Base-by-base conservation (phyloP, 2,113 vertebrate genomes). In the Lonchura striata region DNA sequence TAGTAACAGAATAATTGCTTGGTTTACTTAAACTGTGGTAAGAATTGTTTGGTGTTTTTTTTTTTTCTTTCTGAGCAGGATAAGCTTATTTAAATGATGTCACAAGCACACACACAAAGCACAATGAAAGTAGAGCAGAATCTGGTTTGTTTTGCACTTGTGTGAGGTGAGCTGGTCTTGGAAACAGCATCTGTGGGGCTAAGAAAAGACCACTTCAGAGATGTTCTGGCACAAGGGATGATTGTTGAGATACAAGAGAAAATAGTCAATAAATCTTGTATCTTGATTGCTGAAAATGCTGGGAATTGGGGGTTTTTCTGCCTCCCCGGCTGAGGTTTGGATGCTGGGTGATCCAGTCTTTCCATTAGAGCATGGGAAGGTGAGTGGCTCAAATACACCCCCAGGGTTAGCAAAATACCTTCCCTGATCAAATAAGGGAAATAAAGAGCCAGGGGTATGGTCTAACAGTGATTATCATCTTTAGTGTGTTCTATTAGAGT, bases 1-100 rank as follows among this genome's bases (percentile, higher is more conserved):
- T 97, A 96, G 95, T 96, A 88, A 85, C 86, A 94, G 92, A 97
- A 94, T 97, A 98, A 98, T 97, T 96, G 83, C 96, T 97, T 97
- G 89, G 93, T 96, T 97, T 98, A 92, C 92, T 91, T 97, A 96
- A 98, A 97, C 92, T 80, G 90, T 86, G 86, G 68, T 49, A 86
- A 92, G 92, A 96, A 97, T 41, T n/a, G n/a, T n/a, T n/a, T 94
- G 72, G n/a, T n/a, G 6, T 83, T 69, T 54, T 17, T 42, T 60
- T 71, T 46, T 92, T 91, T 78, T 93, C 79, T 50, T 92, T 75
- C 88, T 85, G 90, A 96, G 93, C 25, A 94, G 52, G 93, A 93
- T 97, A 95, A 96, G 90, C 96, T 95, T 78, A 92, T 95, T 97
- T 96, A 88, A 95, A 83, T 86, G 46, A 87, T 66, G 68, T 94